Base-by-base conservation (phyloP, 2,888 invertebrate genomes). In the Bombylius discolor region DNA sequence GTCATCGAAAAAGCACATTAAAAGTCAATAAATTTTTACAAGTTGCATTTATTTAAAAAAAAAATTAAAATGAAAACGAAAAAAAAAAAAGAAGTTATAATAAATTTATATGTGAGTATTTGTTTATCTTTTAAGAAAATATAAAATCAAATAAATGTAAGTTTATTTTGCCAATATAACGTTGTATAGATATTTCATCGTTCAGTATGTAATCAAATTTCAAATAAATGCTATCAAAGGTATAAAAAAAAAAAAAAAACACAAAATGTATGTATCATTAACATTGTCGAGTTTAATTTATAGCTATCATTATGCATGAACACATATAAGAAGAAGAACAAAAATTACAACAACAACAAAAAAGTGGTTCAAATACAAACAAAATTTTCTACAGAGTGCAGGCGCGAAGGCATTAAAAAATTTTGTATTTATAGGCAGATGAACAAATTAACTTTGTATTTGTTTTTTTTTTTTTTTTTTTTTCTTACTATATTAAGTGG, bases 151-250 rank as follows among this genome's bases (percentile, higher is more conserved):
- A 23, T 23, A 23, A 23, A 23, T 42, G 39, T 11, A 36, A 9
- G 36, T 36, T 36, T 6, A 36, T 49, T 49, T 54, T 49, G n/a
- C 45, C 9, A 13, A 12, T 31, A 11, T 23, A 23, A 23, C 23
- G 23, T 23, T 32, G 42, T 53, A 23, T 42, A 11, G 33, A 13
- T 14, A 42, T 46, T 46, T 14, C 12, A 14, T 14, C 49, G 12
- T n/a, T 46, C n/a, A 14, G 54, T 49, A 45, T 55, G 50, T 55
- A 55, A 55, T 55, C 50, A 55, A 55, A 55, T 55, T 55, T 55
- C 46, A 55, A 55, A 55, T 55, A 55, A 55, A 55, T 55, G 55
- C 55, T 47, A 55, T 55, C 55, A 55, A 55, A 55, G 55, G 50
- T 47, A 46, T n/a, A n/a, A n/a, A n/a, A 46, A 55, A 55, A 55